Percentiles rank a stretch among this genome's conserved stretches.
phyloP scores from a whole-genome alignment of 1,140 invertebrate species.

The Nasonia giraulti region DNA sequence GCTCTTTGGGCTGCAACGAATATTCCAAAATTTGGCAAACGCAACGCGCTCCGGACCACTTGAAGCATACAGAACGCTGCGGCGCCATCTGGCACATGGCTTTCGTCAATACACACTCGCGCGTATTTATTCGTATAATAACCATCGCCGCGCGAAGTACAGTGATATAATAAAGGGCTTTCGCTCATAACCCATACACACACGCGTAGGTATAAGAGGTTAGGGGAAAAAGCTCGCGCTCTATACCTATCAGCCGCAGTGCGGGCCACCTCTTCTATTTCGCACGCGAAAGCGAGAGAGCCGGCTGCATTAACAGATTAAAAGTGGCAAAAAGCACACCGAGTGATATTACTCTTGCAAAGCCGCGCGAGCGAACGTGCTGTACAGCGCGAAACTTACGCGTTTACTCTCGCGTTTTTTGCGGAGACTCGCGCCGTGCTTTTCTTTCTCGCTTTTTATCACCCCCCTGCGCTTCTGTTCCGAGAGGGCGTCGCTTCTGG shows the following conservation, averaged over 20 bases:
- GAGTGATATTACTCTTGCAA: conserved; percentile 58
- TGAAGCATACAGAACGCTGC: too few relatives aligned
- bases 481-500: background rate
- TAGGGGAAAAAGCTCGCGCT: conserved; percentile 23
- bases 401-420: conserved; percentile 15
- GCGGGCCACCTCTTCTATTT: conserved; percentile 50
- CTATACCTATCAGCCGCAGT: conserved; percentile 50
- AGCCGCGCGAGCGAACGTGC: background rate
- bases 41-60: too few relatives aligned
- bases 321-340: conserved; percentile 64
- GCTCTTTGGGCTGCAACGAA: background rate
- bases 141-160: background rate
- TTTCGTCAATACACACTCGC: background rate
- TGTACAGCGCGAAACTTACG: conserved; percentile 28
- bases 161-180: conserved; percentile 34
- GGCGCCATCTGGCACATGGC: too few relatives aligned
- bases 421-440: background rate
- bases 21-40: too few relatives aligned
- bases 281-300: conserved; percentile 48
- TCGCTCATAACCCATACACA: background rate
- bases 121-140: background rate
- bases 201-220: background rate
- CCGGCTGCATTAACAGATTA: conserved; percentile 67
- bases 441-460: conserved; percentile 28
- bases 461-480: background rate